A percentile compares a stretch with the other conserved stretches of the same genome.
Conservation (phyloP, 2,797 vertebrate species). For the Octomys mimax region DNA sequence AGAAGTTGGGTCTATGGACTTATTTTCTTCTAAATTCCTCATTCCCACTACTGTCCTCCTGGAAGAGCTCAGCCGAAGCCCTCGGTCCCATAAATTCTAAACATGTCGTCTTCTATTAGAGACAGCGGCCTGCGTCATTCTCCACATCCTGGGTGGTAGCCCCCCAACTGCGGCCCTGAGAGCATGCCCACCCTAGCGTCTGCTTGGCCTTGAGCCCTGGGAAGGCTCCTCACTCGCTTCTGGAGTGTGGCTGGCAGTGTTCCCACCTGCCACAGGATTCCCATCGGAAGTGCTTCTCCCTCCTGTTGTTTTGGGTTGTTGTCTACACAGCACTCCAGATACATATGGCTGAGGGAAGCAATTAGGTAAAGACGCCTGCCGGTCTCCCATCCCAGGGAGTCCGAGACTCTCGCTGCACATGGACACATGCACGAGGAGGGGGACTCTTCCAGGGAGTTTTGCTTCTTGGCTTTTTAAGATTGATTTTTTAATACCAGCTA, state of each 20-base stretch:
- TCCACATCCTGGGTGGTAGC: not conserved
- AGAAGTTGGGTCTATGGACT: not conserved
- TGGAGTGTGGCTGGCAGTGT: constrained; percentile 29
- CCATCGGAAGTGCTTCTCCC: not conserved
- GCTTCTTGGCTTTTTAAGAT: not conserved
- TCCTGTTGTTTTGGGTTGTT: constrained; percentile 74
- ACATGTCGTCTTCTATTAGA: not conserved
- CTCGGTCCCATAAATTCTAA: too few species aligned
- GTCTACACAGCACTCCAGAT: constrained; percentile 44
- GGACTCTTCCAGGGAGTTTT: not conserved
- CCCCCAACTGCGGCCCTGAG: not conserved
- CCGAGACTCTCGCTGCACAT: not conserved
- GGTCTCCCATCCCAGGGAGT: constrained; percentile 26
- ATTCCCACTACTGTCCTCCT: not conserved
- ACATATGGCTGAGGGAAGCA: constrained; percentile 72
- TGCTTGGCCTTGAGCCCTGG: not conserved
- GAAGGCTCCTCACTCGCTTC: not conserved
- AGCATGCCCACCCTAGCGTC: not conserved
- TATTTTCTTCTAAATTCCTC: not conserved
- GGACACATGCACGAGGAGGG: rapidly evolving
- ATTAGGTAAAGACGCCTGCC: constrained; percentile 72
- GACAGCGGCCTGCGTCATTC: not conserved
- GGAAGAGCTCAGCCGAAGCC: not conserved
- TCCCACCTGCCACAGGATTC: not conserved
- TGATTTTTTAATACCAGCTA: not conserved